Percentiles rank a stretch among this genome's conserved stretches.
Evolutionary conservation across 2,797 vertebrate genomes (phyloP).

Genomic region (Enoplosus armatus): DNA sequence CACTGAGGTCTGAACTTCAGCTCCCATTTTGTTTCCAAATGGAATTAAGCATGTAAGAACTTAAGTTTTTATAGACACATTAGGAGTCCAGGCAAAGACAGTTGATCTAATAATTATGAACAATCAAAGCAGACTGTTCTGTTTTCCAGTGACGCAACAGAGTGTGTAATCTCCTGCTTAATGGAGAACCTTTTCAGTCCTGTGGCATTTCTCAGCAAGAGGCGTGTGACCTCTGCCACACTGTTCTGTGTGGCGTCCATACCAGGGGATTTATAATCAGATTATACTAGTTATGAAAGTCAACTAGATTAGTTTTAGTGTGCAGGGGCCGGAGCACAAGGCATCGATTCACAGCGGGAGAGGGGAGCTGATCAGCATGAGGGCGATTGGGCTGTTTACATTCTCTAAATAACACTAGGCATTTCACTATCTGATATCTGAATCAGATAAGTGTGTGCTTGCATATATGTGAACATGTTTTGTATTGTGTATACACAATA

Average conservation of each 20-base stretch:
- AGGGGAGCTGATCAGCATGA: conserved; percentile 59
- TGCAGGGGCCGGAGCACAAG: conserved; percentile 59
- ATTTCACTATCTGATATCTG: conserved; percentile 13
- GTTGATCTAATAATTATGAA: conserved; percentile 39
- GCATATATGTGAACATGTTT: too few species aligned
- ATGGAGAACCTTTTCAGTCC: conserved; percentile 51
- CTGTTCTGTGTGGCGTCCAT: conserved; percentile 63
- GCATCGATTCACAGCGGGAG: conserved; percentile 66
- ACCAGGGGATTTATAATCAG: conserved; percentile 74
- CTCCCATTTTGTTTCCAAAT: background rate
- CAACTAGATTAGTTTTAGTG: conserved; percentile 71
- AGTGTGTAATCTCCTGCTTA: conserved; percentile 61
- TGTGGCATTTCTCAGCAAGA: conserved; percentile 70
- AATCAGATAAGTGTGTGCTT: conserved; percentile 12
- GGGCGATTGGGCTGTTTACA: conserved; percentile 42
- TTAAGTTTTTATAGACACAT: background rate
- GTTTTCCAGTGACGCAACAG: conserved; percentile 55
- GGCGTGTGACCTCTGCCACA: conserved; percentile 74
- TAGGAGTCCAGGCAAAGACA: conserved; percentile 11
- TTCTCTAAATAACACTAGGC: conserved; percentile 38
- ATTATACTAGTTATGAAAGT: conserved; percentile 81
- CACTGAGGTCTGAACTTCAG: background rate
- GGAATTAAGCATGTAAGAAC: background rate
- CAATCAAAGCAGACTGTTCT: conserved; percentile 28
- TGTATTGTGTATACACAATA: too few species aligned